Base-by-base conservation (phyloP, 2,797 vertebrate species). In the Gila robusta region DNA sequence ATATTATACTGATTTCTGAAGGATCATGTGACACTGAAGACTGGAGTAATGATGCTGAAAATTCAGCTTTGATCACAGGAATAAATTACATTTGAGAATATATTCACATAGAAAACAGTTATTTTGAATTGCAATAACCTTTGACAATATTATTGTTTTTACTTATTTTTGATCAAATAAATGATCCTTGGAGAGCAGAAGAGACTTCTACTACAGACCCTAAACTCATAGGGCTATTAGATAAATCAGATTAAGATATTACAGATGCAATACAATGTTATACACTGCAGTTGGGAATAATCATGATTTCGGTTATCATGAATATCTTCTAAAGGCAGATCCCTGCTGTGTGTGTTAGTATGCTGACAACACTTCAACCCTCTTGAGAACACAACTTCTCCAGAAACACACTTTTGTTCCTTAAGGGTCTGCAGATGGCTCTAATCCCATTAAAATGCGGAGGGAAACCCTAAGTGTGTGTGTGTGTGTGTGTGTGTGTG, bases 341-440 rank as follows among this genome's bases (percentile, higher is more conserved):
- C 62, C 59, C 79, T 35, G 59, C 6, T 11, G 26, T 47, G 79
- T 79, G 56, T 89, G 56, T 87, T 82, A 91, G 35, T 83, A 56
- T 79, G 89, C 84, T 81, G 69, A 44, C 86, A 89, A 39, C 56
- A 76, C 71, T 84, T 79, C 79, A 88, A 88, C 79, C 79, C 76
- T 59, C 39, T 71, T 59, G 78, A 87, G 87, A 87, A 86, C 84
- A 69, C 56, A 37, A 77, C 28, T 67, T 85, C 79, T 79, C 71
- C 64, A 87, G 67, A 76, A 87, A 72, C 90, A 91, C 88, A 91
- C 93, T 93, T 95, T 96, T 96, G 95, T 96, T 94, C 92, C 90
- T 95, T 90, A 91, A 96, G 96, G 93, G 94, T 91, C 92, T 95
- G 95, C 95, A 96, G 95, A 96, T 96, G 95, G 95, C 92, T 93